Conservation (phyloP, 2,888 invertebrate genomes). For the Linyphia triangularis region DNA sequence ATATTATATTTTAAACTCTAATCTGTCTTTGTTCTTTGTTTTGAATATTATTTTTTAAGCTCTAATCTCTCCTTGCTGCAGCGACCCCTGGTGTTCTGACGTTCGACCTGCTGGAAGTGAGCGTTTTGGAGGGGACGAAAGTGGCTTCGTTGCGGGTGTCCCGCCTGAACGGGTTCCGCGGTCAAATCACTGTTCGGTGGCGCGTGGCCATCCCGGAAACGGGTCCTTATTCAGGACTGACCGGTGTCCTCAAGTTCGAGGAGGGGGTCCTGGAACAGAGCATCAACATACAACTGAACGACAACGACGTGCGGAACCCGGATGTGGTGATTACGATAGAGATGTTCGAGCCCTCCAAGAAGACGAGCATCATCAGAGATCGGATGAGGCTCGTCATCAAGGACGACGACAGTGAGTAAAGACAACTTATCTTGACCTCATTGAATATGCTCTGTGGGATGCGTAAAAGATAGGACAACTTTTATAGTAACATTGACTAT, state of each 20-base stretch:
- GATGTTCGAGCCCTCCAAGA: conserved; percentile 29
- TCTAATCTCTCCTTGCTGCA: neutral
- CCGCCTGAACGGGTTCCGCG: conserved; percentile 19
- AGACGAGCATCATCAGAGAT: neutral
- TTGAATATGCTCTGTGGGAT: neutral
- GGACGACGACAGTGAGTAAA: conserved; percentile 49
- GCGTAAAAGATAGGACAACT: neutral
- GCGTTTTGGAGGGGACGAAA: neutral
- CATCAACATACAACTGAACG: conserved; percentile 14
- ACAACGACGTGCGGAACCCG: conserved; percentile 8
- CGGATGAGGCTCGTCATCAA: neutral
- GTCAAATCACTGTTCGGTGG: conserved; percentile 26
- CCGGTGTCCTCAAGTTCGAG: conserved; percentile 17
- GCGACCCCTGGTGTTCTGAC: conserved; percentile 19
- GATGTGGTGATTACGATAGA: conserved; percentile 8
- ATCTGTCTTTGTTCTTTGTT: too few species aligned
- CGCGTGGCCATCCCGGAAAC: neutral
- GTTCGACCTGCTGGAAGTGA: neutral
- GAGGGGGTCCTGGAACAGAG: neutral
- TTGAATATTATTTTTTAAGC: too few species aligned
- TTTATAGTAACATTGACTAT: too few species aligned
- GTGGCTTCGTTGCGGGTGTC: conserved; percentile 3
- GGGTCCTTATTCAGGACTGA: neutral
- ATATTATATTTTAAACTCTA: too few species aligned
- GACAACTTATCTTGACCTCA: too few species aligned